These are phyloP conservation scores for Drosophila novamexicana DNA, from an alignment of 1,140 invertebrate genomes.

Conservation along the genomic window DNA sequence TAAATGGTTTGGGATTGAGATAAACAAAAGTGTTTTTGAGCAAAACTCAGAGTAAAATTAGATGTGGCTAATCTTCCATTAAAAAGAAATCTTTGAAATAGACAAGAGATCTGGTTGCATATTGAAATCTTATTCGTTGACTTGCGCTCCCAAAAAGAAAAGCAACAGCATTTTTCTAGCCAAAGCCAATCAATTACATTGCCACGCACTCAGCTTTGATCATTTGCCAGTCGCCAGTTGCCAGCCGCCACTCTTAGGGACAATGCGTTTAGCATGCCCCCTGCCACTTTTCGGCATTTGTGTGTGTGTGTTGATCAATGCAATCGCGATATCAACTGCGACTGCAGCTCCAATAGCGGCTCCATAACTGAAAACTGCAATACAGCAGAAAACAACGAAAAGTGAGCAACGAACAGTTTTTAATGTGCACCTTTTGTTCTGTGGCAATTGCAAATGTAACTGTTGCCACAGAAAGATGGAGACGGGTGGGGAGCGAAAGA, in stretches of 20 bases:
- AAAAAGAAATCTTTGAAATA: no score
- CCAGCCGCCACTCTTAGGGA: constrained; percentile 27
- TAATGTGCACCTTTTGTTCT: constrained; percentile 82
- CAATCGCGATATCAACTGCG: constrained; percentile 1
- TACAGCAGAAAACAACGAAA: constrained; percentile 6
- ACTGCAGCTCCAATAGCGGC: constrained; percentile 9
- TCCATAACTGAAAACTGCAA: constrained; percentile 12
- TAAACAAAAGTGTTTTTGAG: no score
- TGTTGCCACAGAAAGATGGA: constrained; percentile 20
- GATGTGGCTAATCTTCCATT: no score
- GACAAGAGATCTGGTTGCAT: no score
- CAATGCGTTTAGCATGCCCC: constrained; percentile 50
- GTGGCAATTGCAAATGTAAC: constrained; percentile 73
- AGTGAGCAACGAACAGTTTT: constrained; percentile 50
- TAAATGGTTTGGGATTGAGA: no score
- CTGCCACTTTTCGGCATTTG: background rate
- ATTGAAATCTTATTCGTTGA: no score
- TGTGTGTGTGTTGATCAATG: constrained; percentile 12
- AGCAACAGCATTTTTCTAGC: background rate
- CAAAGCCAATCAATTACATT: constrained; percentile 40
- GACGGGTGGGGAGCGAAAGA: background rate
- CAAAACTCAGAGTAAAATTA: no score
- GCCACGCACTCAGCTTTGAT: constrained; percentile 45
- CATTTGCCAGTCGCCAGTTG: constrained; percentile 39
- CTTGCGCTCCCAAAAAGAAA: no score